These are phyloP conservation scores for Alethe diademata DNA, from an alignment of 2,113 vertebrate species.

Conservation along the genomic window DNA sequence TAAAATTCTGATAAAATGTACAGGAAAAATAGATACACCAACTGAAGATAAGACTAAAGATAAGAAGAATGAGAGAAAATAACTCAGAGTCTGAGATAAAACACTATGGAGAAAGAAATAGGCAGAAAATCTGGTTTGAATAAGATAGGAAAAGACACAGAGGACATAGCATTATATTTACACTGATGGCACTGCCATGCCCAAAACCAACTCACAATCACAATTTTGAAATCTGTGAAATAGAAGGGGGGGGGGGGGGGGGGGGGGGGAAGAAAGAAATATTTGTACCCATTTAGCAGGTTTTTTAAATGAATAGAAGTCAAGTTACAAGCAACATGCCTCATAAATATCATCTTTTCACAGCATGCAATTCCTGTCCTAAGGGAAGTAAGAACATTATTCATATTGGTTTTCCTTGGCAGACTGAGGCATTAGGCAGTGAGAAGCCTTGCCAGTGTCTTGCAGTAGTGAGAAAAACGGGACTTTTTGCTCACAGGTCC, in stretches of 20 bases:
- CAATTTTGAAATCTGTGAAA: background rate
- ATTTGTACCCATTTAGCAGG: background rate
- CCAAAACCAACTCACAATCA: background rate
- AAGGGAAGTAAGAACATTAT: background rate
- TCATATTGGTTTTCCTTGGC: background rate
- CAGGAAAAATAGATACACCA: background rate
- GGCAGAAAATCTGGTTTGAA: background rate
- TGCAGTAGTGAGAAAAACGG: background rate
- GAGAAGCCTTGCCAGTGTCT: background rate
- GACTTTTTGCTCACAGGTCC: background rate
- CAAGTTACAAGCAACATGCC: background rate
- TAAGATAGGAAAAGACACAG: background rate
- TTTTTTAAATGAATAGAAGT: background rate
- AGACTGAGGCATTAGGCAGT: background rate
- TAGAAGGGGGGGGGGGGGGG: background rate
- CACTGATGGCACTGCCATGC: background rate
- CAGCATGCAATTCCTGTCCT: background rate
- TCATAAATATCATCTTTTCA: background rate
- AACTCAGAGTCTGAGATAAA: background rate
- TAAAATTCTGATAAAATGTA: background rate
- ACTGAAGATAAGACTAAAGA: background rate
- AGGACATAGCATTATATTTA: background rate
- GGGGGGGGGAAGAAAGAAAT: accelerated
- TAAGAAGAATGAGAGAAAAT: background rate
- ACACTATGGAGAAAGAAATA: background rate